These are phyloP conservation scores for Prionailurus bengalensis DNA, from an alignment of 2,113 vertebrate species.

Conservation along the genomic window DNA sequence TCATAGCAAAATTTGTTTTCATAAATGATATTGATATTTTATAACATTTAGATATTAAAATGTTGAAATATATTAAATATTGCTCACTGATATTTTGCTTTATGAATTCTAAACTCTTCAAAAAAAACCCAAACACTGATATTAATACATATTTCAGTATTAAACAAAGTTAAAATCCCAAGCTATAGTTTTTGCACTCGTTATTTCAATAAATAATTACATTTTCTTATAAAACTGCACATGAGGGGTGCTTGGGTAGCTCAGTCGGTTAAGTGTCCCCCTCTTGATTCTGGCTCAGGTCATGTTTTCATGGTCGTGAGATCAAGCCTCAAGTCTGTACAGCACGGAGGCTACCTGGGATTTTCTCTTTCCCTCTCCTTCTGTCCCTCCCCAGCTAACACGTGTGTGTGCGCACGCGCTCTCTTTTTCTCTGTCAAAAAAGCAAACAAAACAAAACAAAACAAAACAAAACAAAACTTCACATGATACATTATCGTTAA, in stretches of 20 bases:
- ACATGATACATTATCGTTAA: not conserved
- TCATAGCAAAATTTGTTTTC: not conserved
- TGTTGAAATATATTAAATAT: constrained; percentile 22
- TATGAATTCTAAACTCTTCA: not conserved
- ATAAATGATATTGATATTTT: not conserved
- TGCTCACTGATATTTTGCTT: not conserved
- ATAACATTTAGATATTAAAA: not conserved
- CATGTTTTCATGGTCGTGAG: too few relatives aligned
- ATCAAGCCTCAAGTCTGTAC: too few relatives aligned
- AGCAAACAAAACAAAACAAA: not conserved
- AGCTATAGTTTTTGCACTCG: not conserved
- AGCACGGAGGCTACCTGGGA: too few relatives aligned
- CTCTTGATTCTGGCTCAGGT: too few relatives aligned
- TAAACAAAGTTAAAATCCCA: not conserved
- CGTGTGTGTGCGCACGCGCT: too few relatives aligned
- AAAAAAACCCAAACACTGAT: not conserved
- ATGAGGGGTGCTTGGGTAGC: not conserved
- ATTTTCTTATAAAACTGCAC: not conserved
- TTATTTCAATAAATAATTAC: not conserved
- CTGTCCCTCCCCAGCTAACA: too few relatives aligned
- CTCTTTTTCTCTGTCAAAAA: too few relatives aligned
- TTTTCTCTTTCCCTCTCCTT: too few relatives aligned
- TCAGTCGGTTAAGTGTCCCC: too few relatives aligned
- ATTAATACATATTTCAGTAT: constrained; percentile 24
- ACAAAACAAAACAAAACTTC: not conserved